Conservation (phyloP, 2,113 vertebrate genomes). For the Hypanus sabinus region DNA sequence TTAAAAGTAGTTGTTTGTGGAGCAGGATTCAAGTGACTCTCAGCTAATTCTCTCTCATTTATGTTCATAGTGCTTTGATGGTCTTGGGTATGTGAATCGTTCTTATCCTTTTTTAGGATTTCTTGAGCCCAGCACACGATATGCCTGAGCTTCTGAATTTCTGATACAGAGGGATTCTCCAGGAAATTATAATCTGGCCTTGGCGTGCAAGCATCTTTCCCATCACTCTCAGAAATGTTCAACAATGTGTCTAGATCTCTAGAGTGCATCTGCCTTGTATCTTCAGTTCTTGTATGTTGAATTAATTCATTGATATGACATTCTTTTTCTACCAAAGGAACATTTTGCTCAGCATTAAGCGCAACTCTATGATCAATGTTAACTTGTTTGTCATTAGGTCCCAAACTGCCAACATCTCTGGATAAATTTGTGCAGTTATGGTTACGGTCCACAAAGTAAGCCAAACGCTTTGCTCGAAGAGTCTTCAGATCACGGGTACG, state of each 20-base stretch:
- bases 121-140: conserved; percentile 53
- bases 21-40: neutral
- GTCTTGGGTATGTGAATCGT: neutral
- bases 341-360: neutral
- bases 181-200: conserved; percentile 43
- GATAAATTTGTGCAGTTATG: neutral
- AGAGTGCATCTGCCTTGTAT: neutral
- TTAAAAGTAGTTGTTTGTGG: neutral
- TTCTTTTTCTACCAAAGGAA: neutral
- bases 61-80: neutral
- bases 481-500: conserved; percentile 39
- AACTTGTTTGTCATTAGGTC: neutral
- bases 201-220: neutral
- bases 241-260: neutral
- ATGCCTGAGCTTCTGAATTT: conserved; percentile 54
- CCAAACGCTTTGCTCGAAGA: conserved; percentile 39
- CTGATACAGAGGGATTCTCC: conserved; percentile 45
- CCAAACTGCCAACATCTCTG: neutral
- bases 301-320: neutral
- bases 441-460: conserved; percentile 40
- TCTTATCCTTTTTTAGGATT: conserved; percentile 40
- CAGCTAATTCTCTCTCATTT: neutral
- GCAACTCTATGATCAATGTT: neutral
- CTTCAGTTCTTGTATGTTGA: neutral
- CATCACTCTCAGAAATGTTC: neutral